Base-by-base conservation (phyloP, 2,797 vertebrate species). In the Clarias pachynema region DNA sequence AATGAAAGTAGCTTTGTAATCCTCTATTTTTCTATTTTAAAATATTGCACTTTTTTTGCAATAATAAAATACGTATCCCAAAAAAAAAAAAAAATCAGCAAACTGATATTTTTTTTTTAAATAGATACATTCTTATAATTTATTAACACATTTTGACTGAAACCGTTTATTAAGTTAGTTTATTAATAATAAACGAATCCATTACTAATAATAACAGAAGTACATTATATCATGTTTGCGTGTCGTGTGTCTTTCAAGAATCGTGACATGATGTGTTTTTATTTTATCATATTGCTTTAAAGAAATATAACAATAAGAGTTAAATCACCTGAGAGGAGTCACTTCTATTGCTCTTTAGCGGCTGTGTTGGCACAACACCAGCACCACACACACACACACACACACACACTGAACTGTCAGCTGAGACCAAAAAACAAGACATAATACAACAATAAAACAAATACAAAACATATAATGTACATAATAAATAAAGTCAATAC, bases 271-370 rank as follows among this genome's bases (percentile, higher is more conserved):
- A 73, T 73, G 20, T 62, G 5, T 24, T 24, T 62, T 62, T 62
- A 8, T 53, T 77, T 31, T 20, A 29, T 31, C 15, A 31, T 9
- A 15, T 15, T 20, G 70, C 65, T 24, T 26, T 78, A 75, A 53
- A 82, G 57, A 81, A 77, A n/a, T 53, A 69, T 59, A 74, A 5
- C 87, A 86, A 69, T 59, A 74, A 7, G 88, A 86, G 87, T 89
- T 83, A 90, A 80, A 85, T 80, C 81, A 90, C 91, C 90, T 91
- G 85, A 90, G 88, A 90, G 84, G 82, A 89, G 84, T 81, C 86
- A 83, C 69, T 12, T 82, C 34, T 73, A 80, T 70, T 77, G 56
- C 6, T 81, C 24, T 34, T 81, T 34, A 59, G 57, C 14, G 73
- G 53, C 29, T 49, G 15, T 63, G 29, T 44, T n/a, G 40, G 22